Evolutionary conservation across 2,113 vertebrate genomes (phyloP).

Genomic region (Sinocyclocheilus maitianheensis): DNA sequence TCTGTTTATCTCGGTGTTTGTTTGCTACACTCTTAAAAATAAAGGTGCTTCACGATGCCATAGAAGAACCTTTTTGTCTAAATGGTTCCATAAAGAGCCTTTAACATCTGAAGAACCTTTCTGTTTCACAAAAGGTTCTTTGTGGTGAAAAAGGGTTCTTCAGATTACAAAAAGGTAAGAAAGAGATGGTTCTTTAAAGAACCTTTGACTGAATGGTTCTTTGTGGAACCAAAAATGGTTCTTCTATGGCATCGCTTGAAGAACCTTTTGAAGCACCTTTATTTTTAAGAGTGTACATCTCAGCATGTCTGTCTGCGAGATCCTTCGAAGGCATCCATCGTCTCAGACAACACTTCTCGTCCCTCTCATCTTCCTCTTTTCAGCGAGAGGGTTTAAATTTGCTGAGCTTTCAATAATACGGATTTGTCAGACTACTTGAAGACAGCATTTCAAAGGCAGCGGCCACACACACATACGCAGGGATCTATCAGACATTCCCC

Average conservation of each 20-base stretch:
- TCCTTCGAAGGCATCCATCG: neutral
- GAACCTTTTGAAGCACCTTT: no score
- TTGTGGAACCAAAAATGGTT: no score
- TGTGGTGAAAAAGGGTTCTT: no score
- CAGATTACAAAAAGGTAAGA: no score
- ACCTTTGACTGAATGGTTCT: no score
- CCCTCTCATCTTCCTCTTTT: conserved; percentile 28
- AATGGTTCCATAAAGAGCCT: no score
- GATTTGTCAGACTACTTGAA: conserved; percentile 49
- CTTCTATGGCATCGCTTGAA: no score
- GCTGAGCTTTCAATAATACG: conserved; percentile 56
- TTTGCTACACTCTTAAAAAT: neutral
- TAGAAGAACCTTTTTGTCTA: no score
- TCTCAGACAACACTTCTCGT: conserved; percentile 25
- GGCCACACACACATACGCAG: conserved; percentile 30
- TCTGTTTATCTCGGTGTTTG: neutral
- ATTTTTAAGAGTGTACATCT: neutral
- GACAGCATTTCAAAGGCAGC: conserved; percentile 40
- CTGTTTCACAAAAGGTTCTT: no score
- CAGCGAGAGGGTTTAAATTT: conserved; percentile 44
- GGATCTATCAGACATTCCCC: conserved; percentile 28
- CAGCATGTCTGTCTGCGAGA: conserved; percentile 17
- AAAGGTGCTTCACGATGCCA: no score
- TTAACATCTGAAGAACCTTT: no score
- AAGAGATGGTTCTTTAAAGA: no score